A percentile compares a stretch with the other conserved stretches of the same genome.
These are phyloP conservation scores for Erebia epiphron DNA, from an alignment of 2,888 invertebrate species.

Conservation along the genomic window DNA sequence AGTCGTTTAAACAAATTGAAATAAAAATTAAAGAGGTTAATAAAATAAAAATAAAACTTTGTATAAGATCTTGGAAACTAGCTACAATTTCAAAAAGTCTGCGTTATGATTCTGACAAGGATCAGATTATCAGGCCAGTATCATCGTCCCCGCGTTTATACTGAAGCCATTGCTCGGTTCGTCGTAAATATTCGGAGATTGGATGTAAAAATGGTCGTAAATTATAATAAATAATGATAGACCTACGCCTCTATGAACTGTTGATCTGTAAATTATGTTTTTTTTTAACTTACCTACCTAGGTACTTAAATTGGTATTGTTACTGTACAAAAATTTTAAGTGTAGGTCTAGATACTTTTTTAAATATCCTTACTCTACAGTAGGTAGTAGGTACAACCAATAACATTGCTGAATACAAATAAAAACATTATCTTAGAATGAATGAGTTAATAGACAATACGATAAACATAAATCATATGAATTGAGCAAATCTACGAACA, in stretches of 20 bases:
- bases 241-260: too few relatives aligned
- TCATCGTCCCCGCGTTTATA: conserved; percentile 5
- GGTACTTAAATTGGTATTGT: too few relatives aligned
- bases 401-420: too few relatives aligned
- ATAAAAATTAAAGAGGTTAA: too few relatives aligned
- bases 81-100: background rate
- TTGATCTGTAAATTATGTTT: too few relatives aligned
- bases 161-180: conserved; percentile 1
- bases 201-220: conserved; percentile 13
- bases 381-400: too few relatives aligned
- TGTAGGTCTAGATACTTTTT: too few relatives aligned
- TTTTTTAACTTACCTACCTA: too few relatives aligned
- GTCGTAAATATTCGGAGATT: conserved; percentile 15
- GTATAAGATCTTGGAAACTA: background rate
- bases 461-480: background rate
- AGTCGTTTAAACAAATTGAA: background rate
- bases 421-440: background rate
- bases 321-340: too few relatives aligned
- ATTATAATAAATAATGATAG: too few relatives aligned
- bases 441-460: background rate
- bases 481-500: conserved; percentile 50
- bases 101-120: background rate
- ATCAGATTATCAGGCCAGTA: background rate
- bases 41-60: too few relatives aligned
- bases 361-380: too few relatives aligned